Evolutionary conservation across 2,888 invertebrate genomes (phyloP).

Genomic region (Dolomedes plantarius): DNA sequence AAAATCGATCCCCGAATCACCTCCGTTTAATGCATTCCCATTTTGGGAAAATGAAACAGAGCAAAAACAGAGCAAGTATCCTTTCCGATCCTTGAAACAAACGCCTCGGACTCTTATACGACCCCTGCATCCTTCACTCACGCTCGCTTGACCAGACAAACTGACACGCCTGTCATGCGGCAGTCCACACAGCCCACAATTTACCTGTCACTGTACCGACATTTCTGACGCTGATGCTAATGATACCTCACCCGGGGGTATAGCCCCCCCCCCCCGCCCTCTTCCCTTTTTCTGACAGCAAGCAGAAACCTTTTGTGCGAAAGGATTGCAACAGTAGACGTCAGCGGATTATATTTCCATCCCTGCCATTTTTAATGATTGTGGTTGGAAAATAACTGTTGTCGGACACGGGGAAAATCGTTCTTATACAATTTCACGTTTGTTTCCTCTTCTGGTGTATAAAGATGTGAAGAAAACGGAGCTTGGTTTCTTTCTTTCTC

Average conservation of each 20-base stretch:
- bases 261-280: conserved; percentile 20
- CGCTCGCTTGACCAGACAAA: conserved; percentile 58
- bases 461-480: too few species aligned
- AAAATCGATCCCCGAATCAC: too few species aligned
- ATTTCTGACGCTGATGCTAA: conserved; percentile 65
- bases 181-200: conserved; percentile 54
- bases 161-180: conserved; percentile 65
- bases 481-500: too few species aligned
- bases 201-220: conserved; percentile 66
- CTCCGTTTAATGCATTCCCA: too few species aligned
- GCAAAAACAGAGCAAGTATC: too few species aligned
- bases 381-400: conserved; percentile 9
- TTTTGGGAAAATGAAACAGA: too few species aligned
- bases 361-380: conserved; percentile 20
- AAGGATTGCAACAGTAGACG: conserved; percentile 25
- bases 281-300: conserved; percentile 15
- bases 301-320: conserved; percentile 5
- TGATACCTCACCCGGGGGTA: conserved; percentile 62
- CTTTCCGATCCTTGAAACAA: too few species aligned
- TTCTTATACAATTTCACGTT: neutral
- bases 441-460: too few species aligned
- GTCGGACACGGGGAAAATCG: neutral
- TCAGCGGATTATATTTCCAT: neutral
- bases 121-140: neutral
- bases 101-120: too few species aligned